These are phyloP conservation scores for Drosophila aldrichi DNA, from an alignment of 2,888 invertebrate species.

Conservation along the genomic window DNA sequence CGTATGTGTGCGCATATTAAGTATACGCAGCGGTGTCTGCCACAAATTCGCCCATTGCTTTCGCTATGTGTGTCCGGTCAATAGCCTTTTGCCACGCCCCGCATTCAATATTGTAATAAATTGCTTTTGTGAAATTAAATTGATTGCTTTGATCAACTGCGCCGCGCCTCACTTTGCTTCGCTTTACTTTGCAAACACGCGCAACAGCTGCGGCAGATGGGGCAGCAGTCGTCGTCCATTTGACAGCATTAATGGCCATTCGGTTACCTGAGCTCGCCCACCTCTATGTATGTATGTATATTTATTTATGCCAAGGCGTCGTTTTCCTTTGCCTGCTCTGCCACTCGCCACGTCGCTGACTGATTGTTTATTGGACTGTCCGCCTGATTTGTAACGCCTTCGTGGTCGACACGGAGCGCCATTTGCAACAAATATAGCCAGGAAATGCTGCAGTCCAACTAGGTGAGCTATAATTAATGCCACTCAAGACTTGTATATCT, in stretches of 20 bases:
- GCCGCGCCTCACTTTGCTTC: slow-evolving; percentile 6
- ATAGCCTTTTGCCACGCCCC: slow-evolving; percentile 54
- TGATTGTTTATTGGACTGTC: slow-evolving; percentile 69
- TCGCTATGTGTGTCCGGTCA: slow-evolving; percentile 44
- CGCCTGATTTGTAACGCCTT: slow-evolving; percentile 53
- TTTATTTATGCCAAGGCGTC: slow-evolving; percentile 50
- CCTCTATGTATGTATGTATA: slow-evolving; percentile 22
- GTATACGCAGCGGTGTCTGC: slow-evolving; percentile 39
- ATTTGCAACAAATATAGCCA: slow-evolving; percentile 22
- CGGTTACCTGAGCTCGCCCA: slow-evolving; percentile 11
- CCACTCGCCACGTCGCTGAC: slow-evolving; percentile 38
- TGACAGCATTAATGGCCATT: slow-evolving; percentile 20
- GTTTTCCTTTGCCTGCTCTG: slow-evolving; percentile 7
- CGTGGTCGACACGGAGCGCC: slow-evolving; percentile 1
- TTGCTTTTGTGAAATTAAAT: slow-evolving; percentile 77
- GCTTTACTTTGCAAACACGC: slow-evolving; percentile 2
- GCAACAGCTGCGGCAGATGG: slow-evolving; percentile 32
- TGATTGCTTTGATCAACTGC: slow-evolving; percentile 78
- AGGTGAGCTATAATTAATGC: slow-evolving; percentile 14
- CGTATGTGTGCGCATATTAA: slow-evolving; percentile 29
- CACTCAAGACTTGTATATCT: not conserved
- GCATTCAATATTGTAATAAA: slow-evolving; percentile 67
- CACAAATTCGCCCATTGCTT: slow-evolving; percentile 5
- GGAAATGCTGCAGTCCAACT: not conserved
- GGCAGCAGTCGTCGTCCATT: slow-evolving; percentile 9